Evolutionary conservation across 1,140 invertebrate species (phyloP), one percentile per base, ranked within the genome.

Genomic region (Zaprionus gabonicus): DNA sequence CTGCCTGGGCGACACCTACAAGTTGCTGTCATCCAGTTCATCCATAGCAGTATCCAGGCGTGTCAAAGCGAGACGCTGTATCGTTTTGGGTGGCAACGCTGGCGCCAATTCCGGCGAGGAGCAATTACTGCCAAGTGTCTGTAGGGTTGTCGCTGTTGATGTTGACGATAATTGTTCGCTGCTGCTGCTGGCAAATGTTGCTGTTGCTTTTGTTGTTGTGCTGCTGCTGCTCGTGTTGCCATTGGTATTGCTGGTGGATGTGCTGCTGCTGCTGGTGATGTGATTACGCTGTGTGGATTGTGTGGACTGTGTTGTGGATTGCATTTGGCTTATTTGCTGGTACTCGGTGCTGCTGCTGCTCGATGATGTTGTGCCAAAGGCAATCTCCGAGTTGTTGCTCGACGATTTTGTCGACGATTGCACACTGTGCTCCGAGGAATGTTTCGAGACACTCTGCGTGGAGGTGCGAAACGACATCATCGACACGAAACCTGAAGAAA

Each of bases 1-100:
- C 7, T 10, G 0, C 31, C 31, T 28, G 1, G 4, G 38, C 4
- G 12, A 66, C 53, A 70, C 64, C 12, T 76, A 72, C 69, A 67
- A 56, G 76, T 34, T 81, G 57, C 53, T 59, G 59, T 94, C 94
- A 57, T 95, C 94, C 68, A 94, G 94, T 71, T 91, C 84, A 64
- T 93, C 92, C 28, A 59, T 34, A 68, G 96, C 94, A 90, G 96
- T 96, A 92, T 97, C 96, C 91, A 96, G 96, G 58, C 96, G 96
- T 36, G 96, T 96, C 31, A 51, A 44, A 27, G 72, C 20, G 20
- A 56, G 9, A 2, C 66, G 58, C 44, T 58, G 59, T 59, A 94
- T 94, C 92, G 57, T 78, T 58, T 96, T 95, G 23, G 93, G 94
- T 27, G 96, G 96, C 74, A 96, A 93, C 2, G 96, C 95, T 3